Conservation (phyloP, 2,888 invertebrate genomes). For the Lobophora halterata region DNA sequence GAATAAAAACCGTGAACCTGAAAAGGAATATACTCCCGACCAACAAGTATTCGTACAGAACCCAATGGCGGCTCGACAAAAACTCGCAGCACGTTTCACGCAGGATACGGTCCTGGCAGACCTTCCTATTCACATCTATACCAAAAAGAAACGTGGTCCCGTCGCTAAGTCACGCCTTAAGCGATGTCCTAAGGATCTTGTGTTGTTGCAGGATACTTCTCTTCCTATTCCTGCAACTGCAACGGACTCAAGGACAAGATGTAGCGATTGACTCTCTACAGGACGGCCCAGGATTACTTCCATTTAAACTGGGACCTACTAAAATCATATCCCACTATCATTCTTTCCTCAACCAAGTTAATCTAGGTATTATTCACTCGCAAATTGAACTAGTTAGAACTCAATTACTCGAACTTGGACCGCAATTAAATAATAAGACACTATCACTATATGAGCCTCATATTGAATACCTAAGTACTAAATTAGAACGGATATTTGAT, state of each 20-base stretch:
- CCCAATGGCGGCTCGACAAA: too few relatives aligned
- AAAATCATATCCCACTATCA: constrained; percentile 30
- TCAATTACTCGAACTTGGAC: neutral
- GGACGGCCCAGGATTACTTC: constrained; percentile 25
- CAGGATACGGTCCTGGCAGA: too few relatives aligned
- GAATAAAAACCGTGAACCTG: too few relatives aligned
- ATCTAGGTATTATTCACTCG: neutral
- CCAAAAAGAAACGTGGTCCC: too few relatives aligned
- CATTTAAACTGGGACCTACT: constrained; percentile 28
- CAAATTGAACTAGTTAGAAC: neutral
- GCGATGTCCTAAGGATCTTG: too few relatives aligned
- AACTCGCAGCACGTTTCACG: too few relatives aligned
- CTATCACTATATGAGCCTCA: constrained; percentile 2
- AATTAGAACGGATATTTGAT: neutral
- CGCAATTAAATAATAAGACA: neutral
- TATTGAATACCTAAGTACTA: neutral
- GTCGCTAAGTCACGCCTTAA: too few relatives aligned
- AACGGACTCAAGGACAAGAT: constrained; percentile 11
- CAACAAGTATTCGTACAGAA: too few relatives aligned
- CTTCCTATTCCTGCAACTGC: too few relatives aligned
- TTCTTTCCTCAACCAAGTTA: constrained; percentile 6
- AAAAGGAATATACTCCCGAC: too few relatives aligned
- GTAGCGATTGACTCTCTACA: constrained; percentile 18
- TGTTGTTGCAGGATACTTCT: too few relatives aligned
- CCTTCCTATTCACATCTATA: too few relatives aligned